Conservation (phyloP, 2,797 vertebrate genomes). For the Sternotherus odoratus region DNA sequence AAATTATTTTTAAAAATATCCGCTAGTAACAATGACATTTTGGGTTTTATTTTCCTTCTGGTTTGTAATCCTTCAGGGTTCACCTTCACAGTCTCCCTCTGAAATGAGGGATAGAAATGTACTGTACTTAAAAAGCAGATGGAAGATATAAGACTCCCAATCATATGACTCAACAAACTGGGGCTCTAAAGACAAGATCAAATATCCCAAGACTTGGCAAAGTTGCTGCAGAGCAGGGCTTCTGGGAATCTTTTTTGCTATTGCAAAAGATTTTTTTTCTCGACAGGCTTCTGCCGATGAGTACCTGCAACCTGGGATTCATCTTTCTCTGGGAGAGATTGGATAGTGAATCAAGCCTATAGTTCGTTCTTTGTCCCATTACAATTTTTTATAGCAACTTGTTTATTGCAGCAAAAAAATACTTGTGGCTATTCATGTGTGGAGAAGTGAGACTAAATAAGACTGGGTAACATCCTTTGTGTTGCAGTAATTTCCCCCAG, state of each 20-base stretch:
- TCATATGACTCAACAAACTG: background rate
- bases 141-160: background rate
- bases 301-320: background rate
- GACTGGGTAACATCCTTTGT: background rate
- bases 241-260: background rate
- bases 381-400: background rate
- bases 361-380: background rate
- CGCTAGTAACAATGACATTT: background rate
- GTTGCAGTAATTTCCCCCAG: background rate
- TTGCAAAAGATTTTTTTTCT: background rate
- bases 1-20: background rate
- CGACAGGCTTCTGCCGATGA: background rate
- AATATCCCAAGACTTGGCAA: background rate
- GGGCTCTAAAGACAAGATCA: background rate
- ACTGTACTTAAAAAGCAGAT: background rate
- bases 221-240: background rate
- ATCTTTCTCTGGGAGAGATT: background rate
- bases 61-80: background rate
- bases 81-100: background rate
- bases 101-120: background rate
- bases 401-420: background rate
- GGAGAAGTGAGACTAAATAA: background rate
- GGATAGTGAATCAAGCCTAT: background rate
- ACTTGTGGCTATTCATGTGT: background rate
- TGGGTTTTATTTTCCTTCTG: background rate